A percentile compares a stretch with the other conserved stretches of the same genome.
phyloP scores from a whole-genome alignment of 2,888 invertebrate genomes.

The Tipula helvola region DNA sequence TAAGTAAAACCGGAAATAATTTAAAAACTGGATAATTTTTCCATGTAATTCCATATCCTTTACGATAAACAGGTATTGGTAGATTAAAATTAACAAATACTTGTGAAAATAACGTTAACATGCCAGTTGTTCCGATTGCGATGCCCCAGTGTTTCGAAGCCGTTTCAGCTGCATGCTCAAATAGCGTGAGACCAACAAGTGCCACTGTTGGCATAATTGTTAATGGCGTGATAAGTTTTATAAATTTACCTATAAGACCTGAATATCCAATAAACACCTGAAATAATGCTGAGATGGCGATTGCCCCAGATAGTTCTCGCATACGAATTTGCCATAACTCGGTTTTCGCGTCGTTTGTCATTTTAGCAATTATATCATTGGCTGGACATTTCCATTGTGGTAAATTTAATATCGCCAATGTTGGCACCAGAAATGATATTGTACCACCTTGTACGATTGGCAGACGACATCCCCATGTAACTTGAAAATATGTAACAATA shows the following conservation, averaged over 20 bases:
- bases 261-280: constrained; percentile 59
- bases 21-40: constrained; percentile 60
- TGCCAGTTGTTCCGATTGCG: constrained; percentile 57
- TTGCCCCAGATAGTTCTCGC: constrained; percentile 72
- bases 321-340: constrained; percentile 62
- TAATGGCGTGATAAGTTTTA: constrained; percentile 67
- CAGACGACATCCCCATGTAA: constrained; percentile 60
- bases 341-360: constrained; percentile 43
- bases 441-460: constrained; percentile 69
- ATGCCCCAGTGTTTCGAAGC: constrained; percentile 78
- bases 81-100: constrained; percentile 53
- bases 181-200: constrained; percentile 68
- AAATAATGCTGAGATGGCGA: constrained; percentile 62
- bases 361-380: constrained; percentile 37
- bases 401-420: constrained; percentile 57
- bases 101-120: constrained; percentile 70
- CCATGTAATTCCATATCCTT: constrained; percentile 42
- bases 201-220: constrained; percentile 76
- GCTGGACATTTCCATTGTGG: constrained; percentile 61
- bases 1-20: constrained; percentile 64
- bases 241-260: constrained; percentile 61
- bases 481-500: constrained; percentile 60
- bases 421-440: constrained; percentile 67
- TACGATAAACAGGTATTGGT: constrained; percentile 47
- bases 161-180: constrained; percentile 67